phyloP scores from a whole-genome alignment of 2,113 vertebrate genomes.

The Sigmodon hispidus region DNA sequence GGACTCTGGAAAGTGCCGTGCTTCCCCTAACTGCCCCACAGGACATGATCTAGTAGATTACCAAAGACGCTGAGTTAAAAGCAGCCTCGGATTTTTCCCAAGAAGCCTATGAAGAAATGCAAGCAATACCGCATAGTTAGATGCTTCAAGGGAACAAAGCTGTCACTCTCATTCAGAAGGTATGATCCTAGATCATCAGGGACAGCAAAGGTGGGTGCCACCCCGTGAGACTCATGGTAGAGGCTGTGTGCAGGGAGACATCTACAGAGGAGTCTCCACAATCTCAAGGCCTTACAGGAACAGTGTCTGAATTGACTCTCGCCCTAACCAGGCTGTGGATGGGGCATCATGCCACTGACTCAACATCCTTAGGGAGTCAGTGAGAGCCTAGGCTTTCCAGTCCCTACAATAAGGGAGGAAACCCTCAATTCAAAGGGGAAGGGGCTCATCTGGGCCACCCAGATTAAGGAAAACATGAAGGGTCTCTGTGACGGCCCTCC shows the following conservation, averaged over 20 bases:
- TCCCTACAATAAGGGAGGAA: neutral
- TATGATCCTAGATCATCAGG: neutral
- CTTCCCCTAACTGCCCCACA: neutral
- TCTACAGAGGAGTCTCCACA: neutral
- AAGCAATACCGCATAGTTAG: neutral
- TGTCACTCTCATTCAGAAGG: no score
- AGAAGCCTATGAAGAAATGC: neutral
- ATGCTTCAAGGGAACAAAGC: neutral
- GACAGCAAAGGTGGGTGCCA: neutral
- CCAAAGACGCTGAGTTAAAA: neutral
- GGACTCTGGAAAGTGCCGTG: neutral
- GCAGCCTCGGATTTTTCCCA: neutral
- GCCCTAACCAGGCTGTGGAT: neutral
- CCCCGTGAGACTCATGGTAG: neutral
- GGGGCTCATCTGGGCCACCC: neutral
- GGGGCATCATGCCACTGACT: neutral
- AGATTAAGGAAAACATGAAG: neutral
- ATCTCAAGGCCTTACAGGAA: neutral
- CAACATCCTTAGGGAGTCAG: neutral
- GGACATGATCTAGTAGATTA: neutral
- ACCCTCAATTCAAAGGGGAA: neutral
- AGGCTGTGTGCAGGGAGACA: neutral
- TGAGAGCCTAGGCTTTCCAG: neutral
- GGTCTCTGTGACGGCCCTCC: neutral
- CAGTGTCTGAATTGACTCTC: neutral